Base-by-base conservation (phyloP, 2,113 vertebrate genomes). In the Sinocyclocheilus anophthalmus region DNA sequence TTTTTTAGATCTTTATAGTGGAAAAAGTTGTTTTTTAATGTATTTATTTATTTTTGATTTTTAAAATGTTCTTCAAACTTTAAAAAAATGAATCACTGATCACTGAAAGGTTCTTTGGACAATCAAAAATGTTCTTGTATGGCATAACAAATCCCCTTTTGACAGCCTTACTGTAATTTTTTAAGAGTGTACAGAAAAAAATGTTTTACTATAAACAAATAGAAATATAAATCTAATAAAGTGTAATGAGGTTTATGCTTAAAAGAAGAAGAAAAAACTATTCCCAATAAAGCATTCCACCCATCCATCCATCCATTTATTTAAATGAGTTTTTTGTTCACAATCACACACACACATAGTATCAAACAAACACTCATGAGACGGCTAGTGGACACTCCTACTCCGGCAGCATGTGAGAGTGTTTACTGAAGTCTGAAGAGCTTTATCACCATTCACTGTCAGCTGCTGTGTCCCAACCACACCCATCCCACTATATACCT, bases 371-470 rank as follows among this genome's bases (percentile, higher is more conserved):
- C 82, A 86, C 48, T 83, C 82, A 88, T 78, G 86, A 76, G 88
- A 83, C 13, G 24, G 61, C 81, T 76, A 83, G 72, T 63, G 30
- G 75, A 85, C 84, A 82, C 85, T 89, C 86, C 76, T 81, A 50
- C 77, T 92, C 89, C 84, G 88, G 92, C 18, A 89, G 91, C 93
- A 84, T 88, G 78, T 80, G 78, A 75, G 83, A 85, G 87, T 85
- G 90, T 85, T 83, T 90, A 88, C 76, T 82, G 86, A 82, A 77
- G 70, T 87, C 70, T 90, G 87, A 87, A 89, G 88, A 73, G 82
- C 82, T 89, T 76, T 83, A 87, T 82, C 76, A 86, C 75, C 75
- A 83, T 87, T 88, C 83, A 87, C 61, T 72, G 81, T 86, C 87
- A 82, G 73, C 81, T 84, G 85, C 33, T 13, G 84, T 77, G 76